Percentiles rank a stretch among this genome's conserved stretches.
Evolutionary conservation across 2,113 vertebrate genomes (phyloP).

Genomic region (Labrus mixtus): DNA sequence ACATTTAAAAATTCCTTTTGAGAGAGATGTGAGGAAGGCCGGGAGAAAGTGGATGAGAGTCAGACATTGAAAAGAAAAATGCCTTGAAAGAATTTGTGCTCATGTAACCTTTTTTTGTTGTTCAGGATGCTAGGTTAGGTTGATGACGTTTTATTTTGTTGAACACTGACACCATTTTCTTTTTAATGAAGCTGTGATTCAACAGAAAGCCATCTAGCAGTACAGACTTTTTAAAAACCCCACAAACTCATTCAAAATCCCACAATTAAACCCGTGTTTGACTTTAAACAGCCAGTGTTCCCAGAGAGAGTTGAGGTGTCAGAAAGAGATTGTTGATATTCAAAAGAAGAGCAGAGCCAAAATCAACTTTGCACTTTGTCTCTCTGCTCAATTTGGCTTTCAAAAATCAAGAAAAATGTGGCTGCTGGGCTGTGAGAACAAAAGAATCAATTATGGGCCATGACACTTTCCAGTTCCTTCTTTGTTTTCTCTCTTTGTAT

Average conservation of each 20-base stretch:
- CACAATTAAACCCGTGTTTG: conserved; percentile 15
- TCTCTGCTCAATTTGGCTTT: conserved; percentile 14
- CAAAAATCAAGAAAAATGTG: conserved; percentile 2
- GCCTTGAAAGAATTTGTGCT: not conserved
- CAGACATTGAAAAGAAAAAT: not conserved
- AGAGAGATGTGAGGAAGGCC: not conserved
- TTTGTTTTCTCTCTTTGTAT: conserved; percentile 50
- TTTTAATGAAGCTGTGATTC: not conserved
- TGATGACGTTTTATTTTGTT: too few species aligned
- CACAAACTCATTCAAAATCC: not conserved
- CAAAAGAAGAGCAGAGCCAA: conserved; percentile 44
- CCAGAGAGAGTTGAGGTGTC: conserved; percentile 31
- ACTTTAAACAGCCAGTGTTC: not conserved
- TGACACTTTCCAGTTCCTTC: conserved; percentile 9
- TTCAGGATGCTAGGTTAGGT: not conserved
- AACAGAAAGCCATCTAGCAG: too few species aligned
- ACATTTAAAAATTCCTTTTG: not conserved
- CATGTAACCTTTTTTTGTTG: too few species aligned
- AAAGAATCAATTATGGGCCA: conserved; percentile 34
- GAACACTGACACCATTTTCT: too few species aligned
- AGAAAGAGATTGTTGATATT: conserved; percentile 38
- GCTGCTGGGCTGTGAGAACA: conserved; percentile 23
- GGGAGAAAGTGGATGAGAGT: not conserved
- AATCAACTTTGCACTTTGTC: conserved; percentile 32
- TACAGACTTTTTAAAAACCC: not conserved